Base-by-base conservation (phyloP, 2,888 invertebrate genomes). In the Pteria penguin region DNA sequence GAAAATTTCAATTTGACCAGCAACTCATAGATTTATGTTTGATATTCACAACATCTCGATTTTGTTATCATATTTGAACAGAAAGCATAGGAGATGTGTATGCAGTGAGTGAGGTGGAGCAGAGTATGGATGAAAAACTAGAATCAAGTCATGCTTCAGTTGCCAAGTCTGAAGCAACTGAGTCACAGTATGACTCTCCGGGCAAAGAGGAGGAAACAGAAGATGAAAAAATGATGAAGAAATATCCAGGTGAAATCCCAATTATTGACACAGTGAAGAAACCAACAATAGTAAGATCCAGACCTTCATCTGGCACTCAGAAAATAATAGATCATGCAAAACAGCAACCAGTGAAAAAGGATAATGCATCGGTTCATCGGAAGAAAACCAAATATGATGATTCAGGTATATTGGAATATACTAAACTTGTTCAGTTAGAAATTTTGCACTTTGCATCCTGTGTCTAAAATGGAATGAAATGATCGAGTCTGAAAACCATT, bases 301-400 rank as follows among this genome's bases (percentile, higher is more conserved):
- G 54, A 29, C 69, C 32, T 18, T 14, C 65, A 24, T 70, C 71
- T 2, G 68, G 73, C 66, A 22, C 76, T 3, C 60, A 71, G 24
- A 70, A 65, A 29, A 72, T 76, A 24, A 75, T 76, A 68, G 70
- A 68, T 4, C 61, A 22, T 55, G 68, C 52, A 73, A 70, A 79
- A 33, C 65, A 72, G 14, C n/a, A 70, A 27, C 57, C 57, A 0
- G 65, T 55, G 8, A 75, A 72, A 32, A 61, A 68, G 14, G 74
- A 75, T 18, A 75, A 76, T 66, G 83, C 78, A 36, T 57, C 65
- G n/a, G 54, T 74, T 11, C 70, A 73, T 33, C n/a, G 58, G 65
- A 88, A 86, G 79, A 88, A 85, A 70, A 90, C 88, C 61, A 85
- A 79, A 72, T 90, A 89, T 81, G 89, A 90, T 83, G 88, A 88